Evolutionary conservation across 2,797 vertebrate species (phyloP), one percentile per base, ranked within the genome.

Genomic region (Microcaecilia unicolor): DNA sequence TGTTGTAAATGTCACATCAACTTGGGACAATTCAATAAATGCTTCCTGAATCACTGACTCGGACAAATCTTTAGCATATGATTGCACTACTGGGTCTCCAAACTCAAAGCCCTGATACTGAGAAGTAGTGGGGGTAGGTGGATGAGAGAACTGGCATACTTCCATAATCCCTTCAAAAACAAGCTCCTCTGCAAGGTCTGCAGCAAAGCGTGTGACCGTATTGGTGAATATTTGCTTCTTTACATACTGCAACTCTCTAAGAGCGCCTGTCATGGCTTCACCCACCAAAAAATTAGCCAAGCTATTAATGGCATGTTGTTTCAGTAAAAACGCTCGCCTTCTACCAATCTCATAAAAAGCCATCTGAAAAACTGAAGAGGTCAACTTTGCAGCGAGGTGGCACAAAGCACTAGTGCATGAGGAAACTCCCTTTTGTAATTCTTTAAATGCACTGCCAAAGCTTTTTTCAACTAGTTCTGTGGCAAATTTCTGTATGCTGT

Each of bases 121-220:
- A 7, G 71, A 58, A 31, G 77, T 81, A 10, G 80, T 70, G 40
- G 90, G 90, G 7, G 91, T 92, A 0, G 89, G 86, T 7, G 91
- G 90, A 55, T 88, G 88, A 1, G 94, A 97, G 69, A 99, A 98
- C 61, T 99, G 96, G 58, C 93, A 98, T 2, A 98, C 96, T 70
- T 99, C 96, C 96, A 99, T 99, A 24, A 98, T 91, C 21, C 94
- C 94, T 72, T 99, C 96, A 70, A 99, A 99, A 35, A 99, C 84
- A 35, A 98, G 83, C 22, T 99, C 93, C 64, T 99, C 96, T 3
- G 95, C 89, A 13, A 99, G 80, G 55, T 98, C 92, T 6, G 92
- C 83, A 5, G 96, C 93, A 35, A 99, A 99, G 6, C 71, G 70
- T 2, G 91, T 76, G 18, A 97, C 89, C 0, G 91, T 87, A 44